Base-by-base conservation (phyloP, 64 coral and sea anemone species). In the Stylophora pistillata region DNA sequence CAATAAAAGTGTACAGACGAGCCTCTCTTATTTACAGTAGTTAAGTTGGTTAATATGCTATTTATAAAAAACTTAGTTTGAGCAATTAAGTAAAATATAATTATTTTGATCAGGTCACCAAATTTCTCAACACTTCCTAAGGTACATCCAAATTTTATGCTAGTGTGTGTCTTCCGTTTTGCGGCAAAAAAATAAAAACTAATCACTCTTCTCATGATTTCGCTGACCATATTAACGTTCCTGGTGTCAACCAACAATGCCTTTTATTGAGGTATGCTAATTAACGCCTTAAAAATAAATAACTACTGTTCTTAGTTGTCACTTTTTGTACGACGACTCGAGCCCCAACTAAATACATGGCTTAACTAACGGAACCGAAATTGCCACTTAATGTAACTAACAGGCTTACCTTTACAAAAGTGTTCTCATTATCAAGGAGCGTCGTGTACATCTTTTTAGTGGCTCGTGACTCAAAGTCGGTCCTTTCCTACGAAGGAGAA, bases 371-470 rank as follows among this genome's bases (percentile, higher is more conserved):
- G 47, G 52, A 18, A 28, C 75, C 7, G 53, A 53, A 74, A 66
- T 80, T 80, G 62, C 14, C 12, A 86, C 9, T 30, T 12, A 81
- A 0, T n/a, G n/a, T 15, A 3, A 27, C 56, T 56, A 25, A 29
- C 10, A 18, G 52, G 47, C 86, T 89, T 72, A 97, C 95, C 82
- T 93, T 92, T 2, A 95, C 90, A 55, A 99, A 95, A 47, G 93
- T 85, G 47, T 94, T 91, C 70, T 99, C 97, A 82, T 99, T 99
- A n/a, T 99, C 82, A 7, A 99, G 78, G 41, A 99, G 29, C 15
- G 93, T 95, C 82, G 87, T 92, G 84, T 95, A 99, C 93, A 95
- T 95, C 28, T 99, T 99, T 72, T 85, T 95, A 15, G 94, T 95
- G 7, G 97, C 94, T 55, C 84, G 89, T 77, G 97, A 95, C 78